Evolutionary conservation across 2,113 vertebrate species (phyloP), one percentile per base, ranked within the genome.

Genomic region (Cyprinus carpio): DNA sequence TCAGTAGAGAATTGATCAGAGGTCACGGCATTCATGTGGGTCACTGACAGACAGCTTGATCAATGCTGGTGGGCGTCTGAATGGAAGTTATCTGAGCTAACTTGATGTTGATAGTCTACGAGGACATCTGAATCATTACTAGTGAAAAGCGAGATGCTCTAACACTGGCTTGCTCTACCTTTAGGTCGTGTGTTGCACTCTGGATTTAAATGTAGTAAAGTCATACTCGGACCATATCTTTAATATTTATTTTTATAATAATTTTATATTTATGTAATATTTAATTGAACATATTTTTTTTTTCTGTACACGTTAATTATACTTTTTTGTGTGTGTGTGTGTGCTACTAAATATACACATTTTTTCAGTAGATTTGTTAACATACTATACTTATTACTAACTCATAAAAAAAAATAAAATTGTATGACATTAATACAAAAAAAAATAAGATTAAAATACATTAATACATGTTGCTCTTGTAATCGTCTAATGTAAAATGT

Each of bases 1-100:
- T 67, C 75, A 67, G 75, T 67, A 58, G n/a, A 5, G n/a, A 25
- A 85, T 87, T 87, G 85, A 89, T 85, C 34, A 75, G 62, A 60
- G 16, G 34, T 23, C 82, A 51, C 6, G 67, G 34, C 31, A 72
- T 72, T 76, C 31, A 43, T 75, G 27, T 46, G 7, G 25, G 54
- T 81, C 20, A 13, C 60, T 81, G 60, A 54, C 31, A 29, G 71
- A 56, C 77, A 15, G 60, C 15, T 31, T 82, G 85, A 85, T 84
- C 82, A 31, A 69, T 64, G 31, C 80, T 18, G 3, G 54, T 37
- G 64, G 27, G 18, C 20, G 58, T 60, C 31, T 51, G 58, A 84
- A 81, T 40, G 1, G 29, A 49, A 80, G 69, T 58, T 25, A 20
- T 84, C 46, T 46, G 23, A 64, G 16, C 51, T 20, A 64, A 56